Conservation (phyloP, 2,888 invertebrate species). For the Caenorhabditis angaria region DNA sequence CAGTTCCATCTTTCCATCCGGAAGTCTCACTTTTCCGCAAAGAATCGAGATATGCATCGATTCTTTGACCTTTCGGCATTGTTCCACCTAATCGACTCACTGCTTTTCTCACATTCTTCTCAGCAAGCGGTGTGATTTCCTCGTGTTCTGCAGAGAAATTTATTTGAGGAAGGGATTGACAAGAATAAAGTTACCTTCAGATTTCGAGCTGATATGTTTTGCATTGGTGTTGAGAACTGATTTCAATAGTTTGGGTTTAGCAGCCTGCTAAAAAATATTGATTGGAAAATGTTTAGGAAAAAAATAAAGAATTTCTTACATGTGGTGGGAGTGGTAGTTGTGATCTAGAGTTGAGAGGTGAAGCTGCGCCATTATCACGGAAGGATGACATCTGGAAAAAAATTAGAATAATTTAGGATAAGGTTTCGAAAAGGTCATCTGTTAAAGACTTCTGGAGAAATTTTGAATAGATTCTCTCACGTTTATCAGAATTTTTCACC, state of each 20-base stretch:
- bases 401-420: too few relatives aligned
- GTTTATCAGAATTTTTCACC: too few relatives aligned
- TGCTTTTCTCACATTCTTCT: constrained; percentile 75
- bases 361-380: constrained; percentile 21
- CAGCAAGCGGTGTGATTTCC: constrained; percentile 55
- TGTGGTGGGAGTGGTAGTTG: constrained; percentile 33
- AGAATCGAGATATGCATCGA: constrained; percentile 94
- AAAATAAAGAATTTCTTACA: constrained; percentile 12
- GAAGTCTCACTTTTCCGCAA: constrained; percentile 73
- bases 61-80: constrained; percentile 92
- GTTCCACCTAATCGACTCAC: constrained; percentile 93
- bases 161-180: background rate
- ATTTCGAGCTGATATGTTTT: constrained; percentile 10
- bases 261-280: constrained; percentile 19
- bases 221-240: constrained; percentile 45
- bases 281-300: too few relatives aligned
- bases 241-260: constrained; percentile 66
- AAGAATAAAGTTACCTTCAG: background rate
- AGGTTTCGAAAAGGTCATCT: too few relatives aligned
- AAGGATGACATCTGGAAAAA: constrained; percentile 29
- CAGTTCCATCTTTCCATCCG: constrained; percentile 40
- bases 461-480: too few relatives aligned
- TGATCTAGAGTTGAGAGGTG: constrained; percentile 10
- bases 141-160: constrained; percentile 29
- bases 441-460: too few relatives aligned